Evolutionary conservation across 2,888 invertebrate genomes (phyloP).

Genomic region (Melanophora roralis): DNA sequence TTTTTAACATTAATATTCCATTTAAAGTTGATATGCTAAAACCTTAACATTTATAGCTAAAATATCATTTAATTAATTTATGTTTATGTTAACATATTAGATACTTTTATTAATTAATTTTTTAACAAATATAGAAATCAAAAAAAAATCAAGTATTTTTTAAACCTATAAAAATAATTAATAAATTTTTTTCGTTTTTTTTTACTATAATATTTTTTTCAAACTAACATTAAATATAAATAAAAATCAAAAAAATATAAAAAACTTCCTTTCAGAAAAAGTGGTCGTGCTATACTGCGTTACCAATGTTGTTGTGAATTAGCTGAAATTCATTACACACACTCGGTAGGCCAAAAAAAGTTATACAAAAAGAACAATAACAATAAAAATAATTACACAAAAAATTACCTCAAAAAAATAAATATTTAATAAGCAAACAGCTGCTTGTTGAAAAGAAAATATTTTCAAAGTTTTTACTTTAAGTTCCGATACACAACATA

Average conservation of each 20-base stretch:
- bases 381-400: not conserved
- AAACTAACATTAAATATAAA: constrained; percentile 13
- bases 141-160: constrained; percentile 27
- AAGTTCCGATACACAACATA: constrained; percentile 48
- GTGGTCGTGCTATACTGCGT: constrained; percentile 78
- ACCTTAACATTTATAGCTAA: constrained; percentile 48
- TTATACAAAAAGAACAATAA: not conserved
- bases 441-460: constrained; percentile 17
- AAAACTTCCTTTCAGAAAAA: constrained; percentile 75
- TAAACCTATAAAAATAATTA: constrained; percentile 60
- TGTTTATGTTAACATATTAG: constrained; percentile 23
- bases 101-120: constrained; percentile 1
- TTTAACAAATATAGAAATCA: not conserved
- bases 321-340: constrained; percentile 77
- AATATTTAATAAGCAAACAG: constrained; percentile 10
- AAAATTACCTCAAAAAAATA: constrained; percentile 8
- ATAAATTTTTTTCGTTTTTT: constrained; percentile 63
- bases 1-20: not conserved
- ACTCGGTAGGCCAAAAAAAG: constrained; percentile 76
- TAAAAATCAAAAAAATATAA: constrained; percentile 23
- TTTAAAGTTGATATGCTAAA: constrained; percentile 44
- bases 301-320: constrained; percentile 78
- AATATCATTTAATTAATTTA: not conserved
- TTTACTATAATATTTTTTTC: constrained; percentile 63
- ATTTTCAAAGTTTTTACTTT: constrained; percentile 8